Evolutionary conservation across 2,113 vertebrate species (phyloP), one percentile per base, ranked within the genome.

Genomic region (Thalassoma bifasciatum): DNA sequence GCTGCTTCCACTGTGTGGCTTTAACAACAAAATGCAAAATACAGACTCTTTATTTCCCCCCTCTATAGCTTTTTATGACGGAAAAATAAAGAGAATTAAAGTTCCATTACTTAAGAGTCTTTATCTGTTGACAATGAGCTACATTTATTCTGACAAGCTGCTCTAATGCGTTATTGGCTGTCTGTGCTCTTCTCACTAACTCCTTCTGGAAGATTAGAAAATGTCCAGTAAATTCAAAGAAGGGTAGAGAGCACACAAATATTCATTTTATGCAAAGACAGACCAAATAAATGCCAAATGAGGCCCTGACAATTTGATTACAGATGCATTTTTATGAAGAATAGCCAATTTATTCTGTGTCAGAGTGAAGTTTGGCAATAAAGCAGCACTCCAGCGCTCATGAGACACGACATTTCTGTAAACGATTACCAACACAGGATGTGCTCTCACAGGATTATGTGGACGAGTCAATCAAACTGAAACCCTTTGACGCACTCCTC

Each of bases 401-500:
- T 37, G 58, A 74, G 21, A 54, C 10, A 4, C 12, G 30, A n/a
- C 42, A 22, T 34, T 69, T 61, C 36, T 66, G 75, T 67, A 61
- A 88, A 61, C 71, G 49, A 70, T 64, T 60, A 69, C 69, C 23
- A 57, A 59, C 37, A 40, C 44, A 75, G 58, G 60, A 72, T 49
- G 61, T 51, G 10, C 40, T 69, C 53, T 70, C 12, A 2, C 40
- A 54, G 72, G 77, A 61, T 83, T 73, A 76, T 68, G 44, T 26
- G 42, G 63, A 38, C 8, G 40, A 72, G 68, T 63, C 50, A 51
- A 75, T 68, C 64, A 82, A 58, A 81, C 52, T 38, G 47, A 67
- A 86, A 56, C 57, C 57, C 64, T 89, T 84, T 85, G 79, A 65
- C 34, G 53, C 51, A 10, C 40, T 62, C 16, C 26, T 57, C 72